These are phyloP conservation scores for Liparis tanakae DNA, from an alignment of 2,797 vertebrate genomes.

Conservation along the genomic window DNA sequence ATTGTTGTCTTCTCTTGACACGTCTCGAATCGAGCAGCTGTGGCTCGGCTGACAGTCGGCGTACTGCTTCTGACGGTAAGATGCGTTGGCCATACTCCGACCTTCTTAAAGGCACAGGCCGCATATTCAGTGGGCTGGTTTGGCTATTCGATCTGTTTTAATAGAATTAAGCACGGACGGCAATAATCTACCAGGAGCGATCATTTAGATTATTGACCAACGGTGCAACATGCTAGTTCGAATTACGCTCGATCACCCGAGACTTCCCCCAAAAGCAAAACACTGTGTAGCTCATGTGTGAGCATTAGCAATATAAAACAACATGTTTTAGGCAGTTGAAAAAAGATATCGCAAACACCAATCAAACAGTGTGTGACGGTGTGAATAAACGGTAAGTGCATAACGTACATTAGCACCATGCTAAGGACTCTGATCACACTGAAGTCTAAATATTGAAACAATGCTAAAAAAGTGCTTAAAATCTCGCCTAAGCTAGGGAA, in stretches of 20 bases:
- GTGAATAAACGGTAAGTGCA: too few relatives aligned
- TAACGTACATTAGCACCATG: too few relatives aligned
- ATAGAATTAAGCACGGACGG: neutral
- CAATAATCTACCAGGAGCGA: neutral
- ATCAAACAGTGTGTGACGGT: too few relatives aligned
- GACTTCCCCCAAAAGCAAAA: neutral
- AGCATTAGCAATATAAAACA: neutral
- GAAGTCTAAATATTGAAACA: neutral
- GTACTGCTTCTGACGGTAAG: constrained; percentile 51
- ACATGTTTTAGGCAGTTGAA: neutral
- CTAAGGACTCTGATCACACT: neutral
- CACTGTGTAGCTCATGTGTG: neutral
- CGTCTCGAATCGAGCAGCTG: constrained; percentile 64
- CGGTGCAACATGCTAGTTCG: neutral
- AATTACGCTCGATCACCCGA: neutral
- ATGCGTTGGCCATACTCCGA: constrained; percentile 31
- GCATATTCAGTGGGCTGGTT: neutral
- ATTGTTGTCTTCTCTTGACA: constrained; percentile 55
- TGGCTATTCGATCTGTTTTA: constrained; percentile 12
- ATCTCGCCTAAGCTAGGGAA: neutral
- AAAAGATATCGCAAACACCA: neutral
- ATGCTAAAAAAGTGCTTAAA: neutral
- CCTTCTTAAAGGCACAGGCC: constrained; percentile 36
- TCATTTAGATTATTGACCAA: neutral
- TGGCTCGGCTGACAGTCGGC: constrained; percentile 51